Base-by-base conservation (phyloP, 2,888 invertebrate genomes). In the Pherbina coryleti region DNA sequence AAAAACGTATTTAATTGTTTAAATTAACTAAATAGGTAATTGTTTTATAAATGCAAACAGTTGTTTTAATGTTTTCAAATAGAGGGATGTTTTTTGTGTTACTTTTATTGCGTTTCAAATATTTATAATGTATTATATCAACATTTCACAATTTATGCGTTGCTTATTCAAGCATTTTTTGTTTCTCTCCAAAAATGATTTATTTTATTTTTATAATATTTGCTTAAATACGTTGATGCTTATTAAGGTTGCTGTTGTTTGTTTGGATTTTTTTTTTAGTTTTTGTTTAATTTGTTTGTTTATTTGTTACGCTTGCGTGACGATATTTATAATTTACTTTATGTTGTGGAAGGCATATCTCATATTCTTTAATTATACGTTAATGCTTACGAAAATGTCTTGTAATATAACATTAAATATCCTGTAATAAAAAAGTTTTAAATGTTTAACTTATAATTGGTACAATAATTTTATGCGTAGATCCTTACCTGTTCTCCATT, bases 401-500 rank as follows among this genome's bases (percentile, higher is more conserved):
- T 78, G 67, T 75, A 75, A 82, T 80, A 77, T 82, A 84, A 87
- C 88, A 88, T 88, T 88, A 88, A 88, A 88, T 88, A 84, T 86
- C 87, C 88, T 88, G 79, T 22, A 86, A 83, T 69, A 60, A 49
- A 14, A 73, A 53, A 64, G n/a, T n/a, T n/a, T n/a, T n/a, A n/a
- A n/a, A n/a, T n/a, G n/a, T n/a, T n/a, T n/a, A n/a, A n/a, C n/a
- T n/a, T n/a, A n/a, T n/a, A n/a, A n/a, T n/a, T n/a, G n/a, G n/a
- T n/a, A n/a, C n/a, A n/a, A n/a, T n/a, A n/a, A n/a, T n/a, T 11
- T 5, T 73, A n/a, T 60, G 19, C 11, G 9, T 64, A 25, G n/a
- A 4, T 60, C 44, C 83, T 81, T 78, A 88, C 89, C 82, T 87
- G 87, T 83, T 87, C 86, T 76, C 89, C 89, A 82, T 89, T 89